phyloP scores from a whole-genome alignment of 1,140 invertebrate species.

The Whitmania pigra region DNA sequence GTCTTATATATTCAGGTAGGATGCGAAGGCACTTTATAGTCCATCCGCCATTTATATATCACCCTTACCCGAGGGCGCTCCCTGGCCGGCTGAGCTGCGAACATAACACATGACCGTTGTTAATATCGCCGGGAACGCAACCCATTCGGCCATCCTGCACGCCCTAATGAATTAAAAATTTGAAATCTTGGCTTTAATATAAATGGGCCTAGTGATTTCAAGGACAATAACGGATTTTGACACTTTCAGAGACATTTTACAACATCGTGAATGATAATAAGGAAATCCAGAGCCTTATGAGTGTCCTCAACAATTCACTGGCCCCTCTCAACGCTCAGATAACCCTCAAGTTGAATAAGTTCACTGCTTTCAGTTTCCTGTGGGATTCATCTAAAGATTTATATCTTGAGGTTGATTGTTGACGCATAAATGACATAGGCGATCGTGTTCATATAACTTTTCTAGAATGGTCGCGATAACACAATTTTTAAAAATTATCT shows the following conservation, averaged over 20 bases:
- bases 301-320: neutral
- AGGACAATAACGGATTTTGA: neutral
- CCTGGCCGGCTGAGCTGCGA: too few relatives aligned
- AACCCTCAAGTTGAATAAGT: conserved; percentile 27
- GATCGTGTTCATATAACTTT: neutral
- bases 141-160: too few relatives aligned
- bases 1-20: too few relatives aligned
- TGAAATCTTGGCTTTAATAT: neutral
- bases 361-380: conserved; percentile 33
- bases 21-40: too few relatives aligned
- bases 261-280: conserved; percentile 7
- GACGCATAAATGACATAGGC: neutral
- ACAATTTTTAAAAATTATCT: too few relatives aligned
- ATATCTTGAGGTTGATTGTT: conserved; percentile 27
- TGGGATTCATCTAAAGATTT: conserved; percentile 36
- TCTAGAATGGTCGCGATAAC: neutral
- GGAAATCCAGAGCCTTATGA: conserved; percentile 8
- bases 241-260: neutral
- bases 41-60: too few relatives aligned
- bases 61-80: too few relatives aligned
- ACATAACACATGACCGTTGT: too few relatives aligned
- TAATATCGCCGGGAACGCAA: too few relatives aligned
- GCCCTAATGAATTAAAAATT: too few relatives aligned
- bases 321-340: neutral
- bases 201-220: neutral